Conservation (phyloP, 2,888 invertebrate species). For the Plemyria rubiginata region DNA sequence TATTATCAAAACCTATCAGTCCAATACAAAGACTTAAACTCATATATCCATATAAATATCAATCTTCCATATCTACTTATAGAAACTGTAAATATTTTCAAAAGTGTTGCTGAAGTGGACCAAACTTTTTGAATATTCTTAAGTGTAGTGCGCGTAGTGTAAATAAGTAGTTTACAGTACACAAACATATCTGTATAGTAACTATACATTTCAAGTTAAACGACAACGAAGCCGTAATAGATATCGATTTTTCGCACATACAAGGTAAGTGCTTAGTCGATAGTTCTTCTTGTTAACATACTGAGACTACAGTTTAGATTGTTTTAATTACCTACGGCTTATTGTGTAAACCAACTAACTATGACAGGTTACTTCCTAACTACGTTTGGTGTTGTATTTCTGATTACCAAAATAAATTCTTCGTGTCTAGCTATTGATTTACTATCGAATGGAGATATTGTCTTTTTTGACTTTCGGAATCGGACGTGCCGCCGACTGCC, state of each 20-base stretch:
- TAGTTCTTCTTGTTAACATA: slow-evolving; percentile 7
- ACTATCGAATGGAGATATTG: too few species aligned
- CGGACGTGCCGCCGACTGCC: too few species aligned
- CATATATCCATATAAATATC: slow-evolving; percentile 57
- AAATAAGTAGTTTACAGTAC: slow-evolving; percentile 46
- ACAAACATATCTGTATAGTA: slow-evolving; percentile 50
- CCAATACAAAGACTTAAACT: slow-evolving; percentile 76
- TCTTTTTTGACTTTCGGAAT: too few species aligned
- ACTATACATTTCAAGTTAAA: slow-evolving; percentile 37
- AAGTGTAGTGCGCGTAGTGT: slow-evolving; percentile 61
- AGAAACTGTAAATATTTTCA: slow-evolving; percentile 47
- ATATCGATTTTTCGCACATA: slow-evolving; percentile 58
- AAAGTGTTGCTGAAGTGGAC: slow-evolving; percentile 56
- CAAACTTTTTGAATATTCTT: slow-evolving; percentile 54
- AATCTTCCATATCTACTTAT: slow-evolving; percentile 55
- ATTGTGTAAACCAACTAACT: neutral
- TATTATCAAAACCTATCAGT: slow-evolving; percentile 59
- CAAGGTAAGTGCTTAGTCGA: slow-evolving; percentile 56
- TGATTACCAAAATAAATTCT: too few species aligned
- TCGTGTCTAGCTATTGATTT: too few species aligned
- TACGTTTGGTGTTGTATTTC: too few species aligned
- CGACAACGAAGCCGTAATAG: slow-evolving; percentile 59
- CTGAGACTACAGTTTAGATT: neutral
- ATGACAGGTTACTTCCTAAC: too few species aligned
- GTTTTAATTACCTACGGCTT: neutral